Base-by-base conservation (phyloP, 1,140 invertebrate species). In the Episyrphus balteatus region DNA sequence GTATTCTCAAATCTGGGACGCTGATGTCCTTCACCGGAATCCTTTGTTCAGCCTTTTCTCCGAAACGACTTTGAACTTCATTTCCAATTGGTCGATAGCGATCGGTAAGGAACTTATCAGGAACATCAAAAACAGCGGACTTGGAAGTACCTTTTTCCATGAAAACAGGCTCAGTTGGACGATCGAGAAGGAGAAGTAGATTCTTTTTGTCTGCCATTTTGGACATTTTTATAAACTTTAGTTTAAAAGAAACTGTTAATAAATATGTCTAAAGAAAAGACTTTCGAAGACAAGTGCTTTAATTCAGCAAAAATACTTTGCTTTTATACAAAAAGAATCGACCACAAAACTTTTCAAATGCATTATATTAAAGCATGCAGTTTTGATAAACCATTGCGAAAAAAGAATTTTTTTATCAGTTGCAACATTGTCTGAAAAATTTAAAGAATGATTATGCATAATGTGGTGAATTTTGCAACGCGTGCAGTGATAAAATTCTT, bases 161-260 rank as follows among this genome's bases (percentile, higher is more conserved):
- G 59, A 84, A 84, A 37, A 83, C 73, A 2, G 84, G 84, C 64
- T 88, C 86, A 17, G 74, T 71, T 5, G 85, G 84, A 11, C 84
- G 78, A 62, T 88, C 83, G 66, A 86, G 86, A 32, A 88, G 73
- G 48, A 80, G 70, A 40, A 74, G 51, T 5, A 74, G 51, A 51
- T 74, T 71, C 42, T 69, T 62, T 49, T 70, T 71, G 47, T 67
- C 56, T 21, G 58, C 56, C 64, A 69, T 69, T 33, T 41, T n/a
- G n/a, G n/a, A n/a, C n/a, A n/a, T n/a, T 47, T 17, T 41, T 41
- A n/a, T 30, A 34, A 14, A 31, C 5, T 13, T 26, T 26, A 26
- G 8, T 26, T 26, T 5, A 26, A 26, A 5, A 5, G 13, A 12
- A 42, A 14, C 2, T n/a, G 36, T 8, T 26, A 26, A 26, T 26